These are phyloP conservation scores for Aphodius granarius DNA, from an alignment of 2,888 invertebrate species.

Conservation along the genomic window DNA sequence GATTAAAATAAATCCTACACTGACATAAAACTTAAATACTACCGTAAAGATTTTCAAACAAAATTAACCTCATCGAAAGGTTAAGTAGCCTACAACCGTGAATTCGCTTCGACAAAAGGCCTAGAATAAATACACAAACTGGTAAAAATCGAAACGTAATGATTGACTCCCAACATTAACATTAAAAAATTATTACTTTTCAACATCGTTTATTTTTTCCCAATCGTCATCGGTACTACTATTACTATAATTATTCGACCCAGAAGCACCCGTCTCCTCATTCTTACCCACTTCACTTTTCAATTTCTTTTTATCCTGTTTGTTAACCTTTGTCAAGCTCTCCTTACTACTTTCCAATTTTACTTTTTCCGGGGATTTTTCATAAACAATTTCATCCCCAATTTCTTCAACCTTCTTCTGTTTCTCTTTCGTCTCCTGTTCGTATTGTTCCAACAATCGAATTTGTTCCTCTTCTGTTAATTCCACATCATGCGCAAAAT, in stretches of 20 bases:
- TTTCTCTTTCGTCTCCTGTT: conserved; percentile 58
- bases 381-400: conserved; percentile 41
- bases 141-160: neutral
- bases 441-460: conserved; percentile 68
- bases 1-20: neutral
- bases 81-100: neutral
- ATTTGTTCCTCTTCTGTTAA: conserved; percentile 72
- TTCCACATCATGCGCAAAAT: conserved; percentile 67
- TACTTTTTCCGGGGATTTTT: conserved; percentile 30
- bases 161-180: neutral
- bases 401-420: conserved; percentile 39
- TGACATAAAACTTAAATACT: neutral
- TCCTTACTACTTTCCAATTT: conserved; percentile 30
- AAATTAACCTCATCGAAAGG: neutral
- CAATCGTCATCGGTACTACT: conserved; percentile 54
- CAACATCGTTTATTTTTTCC: conserved; percentile 43
- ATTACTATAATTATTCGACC: conserved; percentile 45
- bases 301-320: conserved; percentile 24
- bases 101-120: neutral
- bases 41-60: neutral
- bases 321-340: conserved; percentile 35
- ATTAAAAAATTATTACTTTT: neutral
- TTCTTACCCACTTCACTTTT: conserved; percentile 15
- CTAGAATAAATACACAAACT: neutral
- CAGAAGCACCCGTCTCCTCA: conserved; percentile 41